Evolutionary conservation across 2,888 invertebrate species (phyloP).

Genomic region (Mystacides longicornis): DNA sequence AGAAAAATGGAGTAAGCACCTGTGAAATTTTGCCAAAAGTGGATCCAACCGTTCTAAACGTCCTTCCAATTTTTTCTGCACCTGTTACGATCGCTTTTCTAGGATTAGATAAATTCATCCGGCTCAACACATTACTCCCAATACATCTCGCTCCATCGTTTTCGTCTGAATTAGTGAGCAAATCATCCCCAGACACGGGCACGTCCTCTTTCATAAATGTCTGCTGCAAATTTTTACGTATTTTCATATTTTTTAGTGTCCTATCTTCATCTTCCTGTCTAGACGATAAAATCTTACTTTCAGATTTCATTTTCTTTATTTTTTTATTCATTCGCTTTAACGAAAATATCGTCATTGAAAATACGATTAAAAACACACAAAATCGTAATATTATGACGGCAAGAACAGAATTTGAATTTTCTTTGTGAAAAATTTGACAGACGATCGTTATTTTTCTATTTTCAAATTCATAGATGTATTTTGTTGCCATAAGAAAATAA

Average conservation of each 20-base stretch:
- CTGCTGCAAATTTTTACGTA: constrained; percentile 18
- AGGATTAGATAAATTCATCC: constrained; percentile 19
- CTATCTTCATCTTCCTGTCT: constrained; percentile 16
- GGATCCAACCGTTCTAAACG: constrained; percentile 57
- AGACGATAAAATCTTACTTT: constrained; percentile 15
- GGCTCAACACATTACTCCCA: constrained; percentile 6
- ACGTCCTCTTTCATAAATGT: constrained; percentile 14
- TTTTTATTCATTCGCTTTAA: constrained; percentile 11
- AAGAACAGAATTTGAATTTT: not conserved
- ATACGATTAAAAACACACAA: constrained; percentile 1
- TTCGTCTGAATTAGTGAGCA: constrained; percentile 11
- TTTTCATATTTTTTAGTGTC: constrained; percentile 11
- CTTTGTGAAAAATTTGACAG: constrained; percentile 20
- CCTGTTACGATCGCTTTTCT: constrained; percentile 46
- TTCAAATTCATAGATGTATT: not conserved
- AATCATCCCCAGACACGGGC: constrained; percentile 6
- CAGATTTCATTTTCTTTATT: constrained; percentile 16
- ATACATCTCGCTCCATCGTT: not conserved
- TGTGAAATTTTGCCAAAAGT: constrained; percentile 61
- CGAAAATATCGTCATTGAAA: constrained; percentile 12
- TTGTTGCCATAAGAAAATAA: no score
- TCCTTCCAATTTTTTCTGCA: constrained; percentile 59
- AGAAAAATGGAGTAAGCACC: constrained; percentile 35
- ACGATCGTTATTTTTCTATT: not conserved
- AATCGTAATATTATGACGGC: not conserved